These are phyloP conservation scores for Spatula versicolor DNA, from an alignment of 2,797 vertebrate genomes.

Conservation along the genomic window DNA sequence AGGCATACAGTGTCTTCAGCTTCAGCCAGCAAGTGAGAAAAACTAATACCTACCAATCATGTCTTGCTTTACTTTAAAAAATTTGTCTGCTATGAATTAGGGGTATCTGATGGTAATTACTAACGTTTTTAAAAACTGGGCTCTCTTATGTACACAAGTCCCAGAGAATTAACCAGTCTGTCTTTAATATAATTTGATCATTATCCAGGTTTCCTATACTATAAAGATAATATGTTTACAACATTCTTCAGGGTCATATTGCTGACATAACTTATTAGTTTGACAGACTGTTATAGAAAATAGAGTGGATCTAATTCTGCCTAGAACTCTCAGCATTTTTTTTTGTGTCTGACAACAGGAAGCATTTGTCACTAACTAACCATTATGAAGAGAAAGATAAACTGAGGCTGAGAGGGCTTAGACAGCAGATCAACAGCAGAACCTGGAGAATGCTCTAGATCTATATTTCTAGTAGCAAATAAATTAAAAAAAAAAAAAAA, in stretches of 20 bases:
- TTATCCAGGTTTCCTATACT: background rate
- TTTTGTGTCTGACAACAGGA: background rate
- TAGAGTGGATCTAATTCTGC: background rate
- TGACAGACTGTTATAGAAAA: background rate
- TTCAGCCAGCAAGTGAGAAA: background rate
- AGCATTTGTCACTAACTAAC: background rate
- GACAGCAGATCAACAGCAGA: background rate
- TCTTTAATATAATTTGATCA: background rate
- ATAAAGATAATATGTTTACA: background rate
- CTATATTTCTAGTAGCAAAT: background rate
- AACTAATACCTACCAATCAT: background rate
- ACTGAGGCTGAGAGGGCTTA: background rate
- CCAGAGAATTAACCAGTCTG: background rate
- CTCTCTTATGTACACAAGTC: background rate
- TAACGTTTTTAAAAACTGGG: background rate
- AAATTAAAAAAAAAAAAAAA: too few species aligned
- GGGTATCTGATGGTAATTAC: background rate
- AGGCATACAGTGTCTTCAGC: background rate
- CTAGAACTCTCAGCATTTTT: background rate
- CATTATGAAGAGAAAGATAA: background rate
- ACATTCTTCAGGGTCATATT: background rate
- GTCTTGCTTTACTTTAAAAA: background rate
- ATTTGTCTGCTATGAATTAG: background rate
- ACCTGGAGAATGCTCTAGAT: background rate
- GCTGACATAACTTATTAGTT: background rate